Conservation (phyloP, 2,888 invertebrate species). For the Idaea dimidiata region DNA sequence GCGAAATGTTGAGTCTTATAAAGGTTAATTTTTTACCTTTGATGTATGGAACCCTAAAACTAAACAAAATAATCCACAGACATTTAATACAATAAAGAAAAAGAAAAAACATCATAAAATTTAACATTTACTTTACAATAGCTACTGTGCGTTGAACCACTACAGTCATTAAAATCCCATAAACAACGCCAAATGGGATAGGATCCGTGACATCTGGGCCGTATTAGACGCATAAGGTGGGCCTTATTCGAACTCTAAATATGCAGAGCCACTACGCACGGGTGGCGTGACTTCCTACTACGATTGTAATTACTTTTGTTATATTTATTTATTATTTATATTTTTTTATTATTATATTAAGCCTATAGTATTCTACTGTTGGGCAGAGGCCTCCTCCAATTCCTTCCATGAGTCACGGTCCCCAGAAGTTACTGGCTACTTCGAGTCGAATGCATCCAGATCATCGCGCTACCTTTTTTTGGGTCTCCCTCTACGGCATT, state of each 20-base stretch:
- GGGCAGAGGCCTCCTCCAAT: too few relatives aligned
- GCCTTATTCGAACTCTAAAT: background rate
- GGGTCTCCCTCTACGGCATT: too few relatives aligned
- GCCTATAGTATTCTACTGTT: too few relatives aligned
- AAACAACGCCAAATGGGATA: conserved; percentile 54
- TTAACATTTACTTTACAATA: background rate
- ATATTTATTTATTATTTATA: too few relatives aligned
- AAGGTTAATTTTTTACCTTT: too few relatives aligned
- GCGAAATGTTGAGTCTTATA: background rate
- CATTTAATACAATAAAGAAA: background rate
- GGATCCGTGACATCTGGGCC: background rate
- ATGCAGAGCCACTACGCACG: background rate
- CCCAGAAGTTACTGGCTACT: too few relatives aligned
- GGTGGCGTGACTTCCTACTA: background rate
- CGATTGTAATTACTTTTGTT: background rate
- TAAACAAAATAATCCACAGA: background rate
- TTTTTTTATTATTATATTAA: too few relatives aligned
- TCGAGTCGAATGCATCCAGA: too few relatives aligned
- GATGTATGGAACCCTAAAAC: too few relatives aligned
- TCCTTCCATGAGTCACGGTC: too few relatives aligned
- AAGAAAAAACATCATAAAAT: background rate
- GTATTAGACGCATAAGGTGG: background rate
- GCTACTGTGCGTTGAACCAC: conserved; percentile 39
- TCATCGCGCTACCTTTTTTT: too few relatives aligned
- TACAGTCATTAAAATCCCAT: conserved; percentile 72